Conservation (phyloP, 2,888 invertebrate genomes). For the Liodrosophila aerea region DNA sequence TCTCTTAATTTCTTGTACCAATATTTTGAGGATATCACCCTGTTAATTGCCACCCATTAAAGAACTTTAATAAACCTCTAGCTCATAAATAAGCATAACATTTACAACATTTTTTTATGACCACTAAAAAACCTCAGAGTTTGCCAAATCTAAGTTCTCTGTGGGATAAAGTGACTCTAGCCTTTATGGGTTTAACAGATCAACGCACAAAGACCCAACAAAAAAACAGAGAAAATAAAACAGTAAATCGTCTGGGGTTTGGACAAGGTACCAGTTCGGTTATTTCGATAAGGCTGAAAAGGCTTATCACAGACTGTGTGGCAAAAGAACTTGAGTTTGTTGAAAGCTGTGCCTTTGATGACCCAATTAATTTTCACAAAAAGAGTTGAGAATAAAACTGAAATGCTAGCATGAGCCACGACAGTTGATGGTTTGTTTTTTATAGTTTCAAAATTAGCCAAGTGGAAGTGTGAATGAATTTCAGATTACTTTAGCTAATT, state of each 20-base stretch:
- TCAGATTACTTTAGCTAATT: too few relatives aligned
- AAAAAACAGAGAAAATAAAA: too few relatives aligned
- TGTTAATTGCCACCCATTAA: not conserved
- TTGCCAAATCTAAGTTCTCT: constrained; percentile 36
- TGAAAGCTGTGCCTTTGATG: constrained; percentile 44
- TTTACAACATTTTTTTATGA: constrained; percentile 17
- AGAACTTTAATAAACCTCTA: not conserved
- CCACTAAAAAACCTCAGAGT: constrained; percentile 22
- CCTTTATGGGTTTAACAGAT: constrained; percentile 75
- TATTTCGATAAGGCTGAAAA: constrained; percentile 57
- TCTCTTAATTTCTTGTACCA: constrained; percentile 3
- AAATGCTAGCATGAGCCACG: too few relatives aligned
- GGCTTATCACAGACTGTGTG: constrained; percentile 52
- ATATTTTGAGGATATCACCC: not conserved
- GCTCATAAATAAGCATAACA: too few relatives aligned
- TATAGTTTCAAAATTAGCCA: too few relatives aligned
- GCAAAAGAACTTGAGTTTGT: constrained; percentile 38
- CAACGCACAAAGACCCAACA: constrained; percentile 59
- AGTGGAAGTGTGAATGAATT: too few relatives aligned
- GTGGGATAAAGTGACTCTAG: constrained; percentile 18
- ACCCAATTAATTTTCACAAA: constrained; percentile 63
- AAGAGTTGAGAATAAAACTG: not conserved
- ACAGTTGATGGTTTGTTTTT: too few relatives aligned
- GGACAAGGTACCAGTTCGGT: constrained; percentile 18
- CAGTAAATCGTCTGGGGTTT: constrained; percentile 49